A percentile compares a stretch with the other conserved stretches of the same genome.
Evolutionary conservation across 2,113 vertebrate genomes (phyloP).

Genomic region (Coturnix japonica): DNA sequence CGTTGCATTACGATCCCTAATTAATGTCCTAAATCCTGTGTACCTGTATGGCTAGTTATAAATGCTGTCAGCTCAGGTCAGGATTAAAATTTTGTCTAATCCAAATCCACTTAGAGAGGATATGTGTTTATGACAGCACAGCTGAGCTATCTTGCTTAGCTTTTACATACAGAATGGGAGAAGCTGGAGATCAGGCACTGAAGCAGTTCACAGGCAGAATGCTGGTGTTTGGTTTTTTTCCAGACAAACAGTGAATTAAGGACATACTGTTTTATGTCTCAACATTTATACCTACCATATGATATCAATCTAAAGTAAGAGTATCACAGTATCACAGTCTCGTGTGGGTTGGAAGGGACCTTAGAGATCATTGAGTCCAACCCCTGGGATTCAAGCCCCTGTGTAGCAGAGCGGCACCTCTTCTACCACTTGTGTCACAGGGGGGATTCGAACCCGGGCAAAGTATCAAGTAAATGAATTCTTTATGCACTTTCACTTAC

Average conservation of each 20-base stretch:
- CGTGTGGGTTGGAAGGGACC: too few species aligned
- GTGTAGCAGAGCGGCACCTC: too few species aligned
- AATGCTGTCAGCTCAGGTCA: neutral
- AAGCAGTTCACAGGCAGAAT: neutral
- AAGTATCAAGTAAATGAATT: neutral
- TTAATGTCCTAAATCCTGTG: constrained; percentile 9
- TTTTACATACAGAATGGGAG: neutral
- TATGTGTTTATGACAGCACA: neutral
- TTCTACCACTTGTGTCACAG: too few species aligned
- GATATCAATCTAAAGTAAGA: neutral
- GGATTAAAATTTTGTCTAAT: neutral
- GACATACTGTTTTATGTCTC: too few species aligned
- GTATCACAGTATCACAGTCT: too few species aligned
- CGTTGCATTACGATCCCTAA: neutral
- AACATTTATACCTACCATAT: neutral
- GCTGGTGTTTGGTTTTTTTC: neutral
- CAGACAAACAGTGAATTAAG: neutral
- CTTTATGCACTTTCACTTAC: neutral
- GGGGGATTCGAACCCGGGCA: too few species aligned
- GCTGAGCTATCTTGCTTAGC: neutral
- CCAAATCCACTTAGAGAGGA: neutral
- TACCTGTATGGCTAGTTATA: neutral
- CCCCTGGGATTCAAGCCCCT: too few species aligned
- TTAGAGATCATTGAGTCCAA: too few species aligned
- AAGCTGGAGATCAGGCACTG: neutral